These are phyloP conservation scores for Cheilinus undulatus DNA, from an alignment of 2,113 vertebrate species.

Conservation along the genomic window DNA sequence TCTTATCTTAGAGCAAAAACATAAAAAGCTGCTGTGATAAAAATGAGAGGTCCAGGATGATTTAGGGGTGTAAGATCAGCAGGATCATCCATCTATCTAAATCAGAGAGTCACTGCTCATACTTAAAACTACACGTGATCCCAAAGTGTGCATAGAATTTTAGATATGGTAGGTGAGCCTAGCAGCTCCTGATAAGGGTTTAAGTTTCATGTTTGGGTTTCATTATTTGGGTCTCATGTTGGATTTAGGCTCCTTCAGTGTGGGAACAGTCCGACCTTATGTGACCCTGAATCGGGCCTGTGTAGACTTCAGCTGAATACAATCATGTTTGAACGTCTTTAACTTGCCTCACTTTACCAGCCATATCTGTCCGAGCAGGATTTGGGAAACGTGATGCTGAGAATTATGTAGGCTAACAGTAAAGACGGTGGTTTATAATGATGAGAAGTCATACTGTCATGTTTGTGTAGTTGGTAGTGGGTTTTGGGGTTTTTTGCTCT, in stretches of 20 bases:
- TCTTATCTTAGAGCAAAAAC: not conserved
- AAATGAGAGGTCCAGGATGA: not conserved
- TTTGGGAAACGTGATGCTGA: not conserved
- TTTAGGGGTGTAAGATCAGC: not conserved
- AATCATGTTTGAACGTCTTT: not conserved
- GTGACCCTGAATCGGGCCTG: not conserved
- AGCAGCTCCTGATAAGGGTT: not conserved
- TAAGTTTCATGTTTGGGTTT: slow-evolving; percentile 10
- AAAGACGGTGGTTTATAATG: not conserved
- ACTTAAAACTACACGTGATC: slow-evolving; percentile 1
- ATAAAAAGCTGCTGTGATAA: not conserved
- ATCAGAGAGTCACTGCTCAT: not conserved
- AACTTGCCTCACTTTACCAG: not conserved
- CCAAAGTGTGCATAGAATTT: not conserved
- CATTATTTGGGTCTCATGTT: slow-evolving; percentile 6
- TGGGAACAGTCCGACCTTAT: not conserved
- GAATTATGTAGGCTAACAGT: not conserved
- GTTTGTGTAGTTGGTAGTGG: too few relatives aligned
- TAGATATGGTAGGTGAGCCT: too few relatives aligned
- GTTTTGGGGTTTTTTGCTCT: too few relatives aligned
- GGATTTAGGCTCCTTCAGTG: slow-evolving; percentile 2
- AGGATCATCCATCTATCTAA: not conserved
- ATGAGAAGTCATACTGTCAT: not conserved
- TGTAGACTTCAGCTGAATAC: not conserved
- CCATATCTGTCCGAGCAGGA: not conserved